phyloP scores from a whole-genome alignment of 2,888 invertebrate genomes.

The Macrophya annulata region DNA sequence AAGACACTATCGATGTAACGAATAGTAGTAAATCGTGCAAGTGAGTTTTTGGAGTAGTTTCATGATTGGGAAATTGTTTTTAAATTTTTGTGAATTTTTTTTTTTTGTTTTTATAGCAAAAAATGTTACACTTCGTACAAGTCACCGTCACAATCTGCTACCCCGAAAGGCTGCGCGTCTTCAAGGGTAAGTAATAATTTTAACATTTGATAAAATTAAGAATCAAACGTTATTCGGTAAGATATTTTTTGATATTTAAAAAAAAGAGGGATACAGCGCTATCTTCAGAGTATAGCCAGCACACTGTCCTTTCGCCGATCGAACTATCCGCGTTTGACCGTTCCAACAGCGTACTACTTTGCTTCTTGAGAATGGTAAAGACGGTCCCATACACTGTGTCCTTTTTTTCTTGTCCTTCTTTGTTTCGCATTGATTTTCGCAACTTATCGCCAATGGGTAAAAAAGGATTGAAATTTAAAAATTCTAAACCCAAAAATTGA shows the following conservation, averaged over 20 bases:
- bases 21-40: slow-evolving; percentile 61
- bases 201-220: not conserved
- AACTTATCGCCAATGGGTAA: slow-evolving; percentile 19
- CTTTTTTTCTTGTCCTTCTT: not conserved
- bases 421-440: not conserved
- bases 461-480: not conserved
- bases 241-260: not conserved
- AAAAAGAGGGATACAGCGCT: slow-evolving; percentile 10
- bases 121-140: slow-evolving; percentile 65
- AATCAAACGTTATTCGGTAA: not conserved
- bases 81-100: not conserved
- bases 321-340: slow-evolving; percentile 5
- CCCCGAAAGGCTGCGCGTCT: slow-evolving; percentile 62
- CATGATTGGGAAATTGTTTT: not conserved
- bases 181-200: slow-evolving; percentile 61
- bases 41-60: slow-evolving; percentile 58
- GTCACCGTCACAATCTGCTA: slow-evolving; percentile 63
- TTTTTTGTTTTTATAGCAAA: slow-evolving; percentile 47
- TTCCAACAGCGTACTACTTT: slow-evolving; percentile 26
- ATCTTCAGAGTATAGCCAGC: not conserved
- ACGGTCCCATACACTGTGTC: not conserved
- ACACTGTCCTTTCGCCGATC: slow-evolving; percentile 37
- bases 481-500: not conserved
- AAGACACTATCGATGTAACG: slow-evolving; percentile 63
- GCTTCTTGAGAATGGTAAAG: slow-evolving; percentile 29